A percentile compares a stretch with the other conserved stretches of the same genome.
Evolutionary conservation across 2,797 vertebrate species (phyloP).

Genomic region (Melanotaenia maccullochi): DNA sequence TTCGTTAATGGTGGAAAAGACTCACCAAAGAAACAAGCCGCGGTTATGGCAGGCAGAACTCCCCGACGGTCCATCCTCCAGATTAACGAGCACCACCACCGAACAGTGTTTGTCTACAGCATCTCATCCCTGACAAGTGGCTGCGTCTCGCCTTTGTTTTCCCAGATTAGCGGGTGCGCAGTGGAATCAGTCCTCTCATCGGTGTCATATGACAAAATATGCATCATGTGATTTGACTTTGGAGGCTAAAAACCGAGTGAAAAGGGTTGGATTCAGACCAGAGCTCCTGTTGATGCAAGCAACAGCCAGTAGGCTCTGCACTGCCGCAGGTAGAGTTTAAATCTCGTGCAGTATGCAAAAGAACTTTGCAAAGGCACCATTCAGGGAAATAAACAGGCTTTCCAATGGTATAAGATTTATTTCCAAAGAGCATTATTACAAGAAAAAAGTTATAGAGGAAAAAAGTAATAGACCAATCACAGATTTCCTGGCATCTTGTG

Average conservation of each 20-base stretch:
- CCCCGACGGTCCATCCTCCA: constrained; percentile 70
- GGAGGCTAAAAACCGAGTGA: constrained; percentile 37
- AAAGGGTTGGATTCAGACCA: constrained; percentile 30
- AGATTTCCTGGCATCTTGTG: too few relatives aligned
- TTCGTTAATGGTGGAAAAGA: background rate
- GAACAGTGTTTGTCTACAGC: constrained; percentile 40
- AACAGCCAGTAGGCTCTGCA: constrained; percentile 44
- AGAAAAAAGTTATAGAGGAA: too few relatives aligned
- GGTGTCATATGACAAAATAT: constrained; percentile 80
- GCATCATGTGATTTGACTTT: constrained; percentile 82
- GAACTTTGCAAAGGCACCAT: too few relatives aligned
- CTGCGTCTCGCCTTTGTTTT: constrained; percentile 46
- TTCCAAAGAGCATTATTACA: too few relatives aligned
- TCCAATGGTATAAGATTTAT: too few relatives aligned
- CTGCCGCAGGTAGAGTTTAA: background rate
- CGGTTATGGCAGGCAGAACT: constrained; percentile 55
- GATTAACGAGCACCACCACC: constrained; percentile 38
- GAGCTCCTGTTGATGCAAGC: constrained; percentile 15
- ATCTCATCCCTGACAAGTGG: constrained; percentile 64
- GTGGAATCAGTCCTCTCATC: constrained; percentile 57
- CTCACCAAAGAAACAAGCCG: constrained; percentile 77
- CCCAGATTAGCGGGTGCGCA: constrained; percentile 14
- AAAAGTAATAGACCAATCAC: too few relatives aligned
- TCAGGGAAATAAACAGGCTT: too few relatives aligned
- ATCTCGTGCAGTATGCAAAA: background rate